phyloP scores from a whole-genome alignment of 2,113 vertebrate genomes.

The Megaptera novaeangliae region DNA sequence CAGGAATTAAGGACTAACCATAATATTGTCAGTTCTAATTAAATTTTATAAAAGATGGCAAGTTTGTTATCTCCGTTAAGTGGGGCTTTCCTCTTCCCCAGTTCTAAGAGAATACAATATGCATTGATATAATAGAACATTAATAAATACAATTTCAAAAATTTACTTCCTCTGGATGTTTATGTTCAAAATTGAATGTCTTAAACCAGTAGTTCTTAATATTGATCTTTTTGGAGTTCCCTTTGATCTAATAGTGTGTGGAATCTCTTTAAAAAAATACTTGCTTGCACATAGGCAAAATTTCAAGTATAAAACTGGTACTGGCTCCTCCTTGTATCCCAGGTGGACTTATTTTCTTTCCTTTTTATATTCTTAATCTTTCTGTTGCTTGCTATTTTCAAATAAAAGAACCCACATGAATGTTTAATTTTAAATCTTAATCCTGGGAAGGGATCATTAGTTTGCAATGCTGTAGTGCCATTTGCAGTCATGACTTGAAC shows the following conservation, averaged over 20 bases:
- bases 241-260: neutral
- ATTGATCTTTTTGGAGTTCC: neutral
- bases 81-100: slow-evolving; percentile 13
- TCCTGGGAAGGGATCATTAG: neutral
- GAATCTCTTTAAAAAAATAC: neutral
- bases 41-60: slow-evolving; percentile 76
- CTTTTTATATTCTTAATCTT: neutral
- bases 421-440: slow-evolving; percentile 8
- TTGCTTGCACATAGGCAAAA: neutral
- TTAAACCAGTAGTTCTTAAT: neutral
- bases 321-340: neutral
- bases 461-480: neutral
- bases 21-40: slow-evolving; percentile 74
- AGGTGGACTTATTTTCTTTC: neutral
- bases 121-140: slow-evolving; percentile 70
- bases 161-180: slow-evolving; percentile 53
- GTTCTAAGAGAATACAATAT: slow-evolving; percentile 73
- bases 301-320: neutral
- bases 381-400: neutral
- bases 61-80: slow-evolving; percentile 78
- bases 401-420: neutral
- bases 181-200: slow-evolving; percentile 62
- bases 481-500: neutral
- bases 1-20: slow-evolving; percentile 84
- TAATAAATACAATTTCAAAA: slow-evolving; percentile 81